These are phyloP conservation scores for Mamestra brassicae DNA, from an alignment of 2,888 invertebrate genomes.

Conservation along the genomic window DNA sequence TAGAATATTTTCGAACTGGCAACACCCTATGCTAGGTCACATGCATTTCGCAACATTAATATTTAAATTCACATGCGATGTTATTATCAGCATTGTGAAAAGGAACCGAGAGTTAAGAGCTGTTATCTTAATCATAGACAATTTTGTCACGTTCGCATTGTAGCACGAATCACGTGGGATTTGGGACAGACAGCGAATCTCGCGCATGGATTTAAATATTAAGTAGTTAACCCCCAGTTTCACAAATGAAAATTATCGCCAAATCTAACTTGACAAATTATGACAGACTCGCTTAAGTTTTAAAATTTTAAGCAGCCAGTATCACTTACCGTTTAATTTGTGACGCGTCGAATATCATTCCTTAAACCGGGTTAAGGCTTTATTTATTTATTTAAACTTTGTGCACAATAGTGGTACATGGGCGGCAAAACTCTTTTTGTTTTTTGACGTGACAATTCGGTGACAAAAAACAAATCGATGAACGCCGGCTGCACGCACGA, in stretches of 20 bases:
- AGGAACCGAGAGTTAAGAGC: slow-evolving; percentile 52
- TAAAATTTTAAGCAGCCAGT: neutral
- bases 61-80: slow-evolving; percentile 56
- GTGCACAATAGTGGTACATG: too few relatives aligned
- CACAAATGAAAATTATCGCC: neutral
- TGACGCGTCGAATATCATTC: too few relatives aligned
- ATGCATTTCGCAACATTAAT: slow-evolving; percentile 22
- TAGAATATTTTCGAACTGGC: neutral
- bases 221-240: slow-evolving; percentile 32
- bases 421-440: too few relatives aligned
- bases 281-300: too few relatives aligned
- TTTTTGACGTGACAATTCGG: too few relatives aligned
- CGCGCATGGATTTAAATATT: slow-evolving; percentile 48
- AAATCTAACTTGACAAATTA: neutral
- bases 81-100: slow-evolving; percentile 51
- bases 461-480: too few relatives aligned
- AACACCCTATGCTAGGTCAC: neutral
- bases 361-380: too few relatives aligned
- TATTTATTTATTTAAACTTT: too few relatives aligned
- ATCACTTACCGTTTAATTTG: too few relatives aligned
- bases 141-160: slow-evolving; percentile 67
- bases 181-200: slow-evolving; percentile 51
- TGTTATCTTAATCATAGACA: slow-evolving; percentile 60
- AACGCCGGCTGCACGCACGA: too few relatives aligned
- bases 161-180: slow-evolving; percentile 70